phyloP scores from a whole-genome alignment of 2,113 vertebrate genomes.

The Camelus bactrianus region DNA sequence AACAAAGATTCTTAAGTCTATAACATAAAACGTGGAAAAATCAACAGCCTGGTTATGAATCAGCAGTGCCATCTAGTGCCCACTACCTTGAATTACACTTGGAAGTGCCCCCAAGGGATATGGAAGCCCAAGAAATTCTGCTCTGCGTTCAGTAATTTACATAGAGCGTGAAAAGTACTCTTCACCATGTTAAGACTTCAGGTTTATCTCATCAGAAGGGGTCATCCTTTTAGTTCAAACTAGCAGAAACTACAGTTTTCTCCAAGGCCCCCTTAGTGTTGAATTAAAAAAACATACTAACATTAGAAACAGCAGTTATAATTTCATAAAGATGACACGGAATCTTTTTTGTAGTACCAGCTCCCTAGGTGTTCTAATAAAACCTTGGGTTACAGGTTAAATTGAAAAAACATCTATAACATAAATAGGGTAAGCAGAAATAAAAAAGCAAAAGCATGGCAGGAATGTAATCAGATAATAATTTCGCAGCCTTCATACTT shows the following conservation, averaged over 20 bases:
- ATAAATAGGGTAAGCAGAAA: neutral
- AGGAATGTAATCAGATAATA: neutral
- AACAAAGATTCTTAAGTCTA: neutral
- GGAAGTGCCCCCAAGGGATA: neutral
- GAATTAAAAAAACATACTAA: neutral
- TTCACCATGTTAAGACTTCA: neutral
- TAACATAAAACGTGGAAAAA: neutral
- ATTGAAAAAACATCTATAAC: neutral
- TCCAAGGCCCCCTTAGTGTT: neutral
- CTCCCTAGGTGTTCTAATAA: neutral
- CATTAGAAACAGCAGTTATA: neutral
- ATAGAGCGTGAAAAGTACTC: neutral
- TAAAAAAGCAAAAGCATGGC: neutral
- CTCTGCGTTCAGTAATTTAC: neutral
- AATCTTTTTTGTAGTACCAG: neutral
- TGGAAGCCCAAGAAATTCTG: neutral
- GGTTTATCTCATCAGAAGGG: neutral
- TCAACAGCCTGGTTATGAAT: neutral
- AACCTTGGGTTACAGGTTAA: neutral
- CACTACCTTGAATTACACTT: neutral
- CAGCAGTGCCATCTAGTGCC: neutral
- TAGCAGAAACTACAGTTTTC: neutral
- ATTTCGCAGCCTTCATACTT: neutral
- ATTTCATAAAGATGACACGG: neutral
- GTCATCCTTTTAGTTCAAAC: constrained; percentile 13